Conservation (phyloP, 2,797 vertebrate genomes). For the Oreortyx pictus region DNA sequence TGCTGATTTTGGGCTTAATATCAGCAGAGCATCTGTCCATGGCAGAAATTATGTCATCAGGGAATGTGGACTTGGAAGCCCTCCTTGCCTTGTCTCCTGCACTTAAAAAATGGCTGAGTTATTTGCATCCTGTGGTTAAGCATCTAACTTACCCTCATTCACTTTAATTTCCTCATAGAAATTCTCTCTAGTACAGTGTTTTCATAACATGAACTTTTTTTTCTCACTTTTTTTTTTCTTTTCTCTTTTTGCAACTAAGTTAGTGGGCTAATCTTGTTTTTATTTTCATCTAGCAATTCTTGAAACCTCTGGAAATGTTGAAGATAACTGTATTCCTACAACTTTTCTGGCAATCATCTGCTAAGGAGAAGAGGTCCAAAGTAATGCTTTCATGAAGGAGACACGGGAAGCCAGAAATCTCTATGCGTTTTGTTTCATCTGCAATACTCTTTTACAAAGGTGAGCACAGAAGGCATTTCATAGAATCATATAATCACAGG, state of each 20-base stretch:
- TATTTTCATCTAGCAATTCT: neutral
- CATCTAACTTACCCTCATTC: neutral
- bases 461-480: neutral
- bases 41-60: neutral
- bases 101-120: constrained; percentile 1
- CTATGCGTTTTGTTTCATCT: neutral
- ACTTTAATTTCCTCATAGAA: neutral
- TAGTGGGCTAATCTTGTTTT: neutral
- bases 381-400: neutral
- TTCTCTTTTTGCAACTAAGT: neutral
- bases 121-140: neutral
- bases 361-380: neutral
- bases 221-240: too few species aligned
- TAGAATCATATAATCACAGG: too few species aligned
- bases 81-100: neutral
- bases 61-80: neutral
- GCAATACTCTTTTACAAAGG: neutral
- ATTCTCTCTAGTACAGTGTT: neutral
- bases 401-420: neutral
- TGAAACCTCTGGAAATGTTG: neutral
- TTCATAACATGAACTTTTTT: neutral
- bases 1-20: neutral
- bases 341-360: neutral
- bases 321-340: neutral
- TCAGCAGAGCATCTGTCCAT: neutral